Evolutionary conservation across 2,113 vertebrate genomes (phyloP), one percentile per base, ranked within the genome.

Genomic region (Leiothrix lutea): DNA sequence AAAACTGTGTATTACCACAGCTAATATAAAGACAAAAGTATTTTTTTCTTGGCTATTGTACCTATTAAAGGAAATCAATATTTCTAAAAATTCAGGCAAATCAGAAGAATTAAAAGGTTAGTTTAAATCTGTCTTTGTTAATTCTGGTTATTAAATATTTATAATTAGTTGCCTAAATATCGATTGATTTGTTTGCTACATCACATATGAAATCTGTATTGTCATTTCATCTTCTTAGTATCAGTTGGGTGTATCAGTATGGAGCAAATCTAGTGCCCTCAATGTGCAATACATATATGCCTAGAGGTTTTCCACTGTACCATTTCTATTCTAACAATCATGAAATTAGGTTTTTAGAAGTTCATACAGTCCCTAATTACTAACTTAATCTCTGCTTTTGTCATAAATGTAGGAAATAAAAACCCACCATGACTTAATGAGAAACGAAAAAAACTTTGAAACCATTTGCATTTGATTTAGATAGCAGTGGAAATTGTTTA

Each of bases 281-380:
- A n/a, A 10, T 47, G 11, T 84, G 28, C 15, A 54, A 28, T 66
- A 28, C 0, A 0, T 44, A 4, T 12, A 2, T 58, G 11, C 44
- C 29, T 80, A 66, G 61, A 70, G 19, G 12, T 67, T 83, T 83
- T 71, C 14, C 16, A 28, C 6, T 26, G 1, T 38, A 36, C 53
- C 75, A 50, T 64, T 85, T 88, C 11, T 61, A 35, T 40, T 70
- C 15, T 54, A 58, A 86, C 54, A 65, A 56, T 11, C 17, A 67
- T 54, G 50, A 77, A 69, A 69, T 80, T 62, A 79, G 42, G 3
- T 50, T 86, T 80, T 69, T 90, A 66, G 15, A 33, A 65, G 44
- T 85, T 90, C 47, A 79, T 2, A 14, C 20, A 71, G 45, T 61
- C 53, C 66, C 33, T 90, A 79, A 81, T 88, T 90, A 35, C 54